These are phyloP conservation scores for Apodemia zela DNA, from an alignment of 2,888 invertebrate genomes.

Conservation along the genomic window DNA sequence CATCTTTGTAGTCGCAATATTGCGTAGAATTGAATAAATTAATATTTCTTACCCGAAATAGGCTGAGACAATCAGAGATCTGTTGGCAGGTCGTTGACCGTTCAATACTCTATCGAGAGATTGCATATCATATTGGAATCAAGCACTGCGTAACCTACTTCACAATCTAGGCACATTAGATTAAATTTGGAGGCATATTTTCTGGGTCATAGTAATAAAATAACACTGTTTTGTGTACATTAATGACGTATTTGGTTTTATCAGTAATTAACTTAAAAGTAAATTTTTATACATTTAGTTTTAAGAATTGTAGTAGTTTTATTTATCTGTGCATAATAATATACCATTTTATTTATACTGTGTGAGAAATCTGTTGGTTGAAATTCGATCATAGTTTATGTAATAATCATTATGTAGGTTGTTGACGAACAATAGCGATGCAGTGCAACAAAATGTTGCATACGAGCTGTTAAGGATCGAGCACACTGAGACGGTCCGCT, in stretches of 20 bases:
- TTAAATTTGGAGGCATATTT: conserved; percentile 34
- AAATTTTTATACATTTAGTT: neutral
- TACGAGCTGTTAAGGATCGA: no score
- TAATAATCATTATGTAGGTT: no score
- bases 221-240: neutral
- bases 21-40: conserved; percentile 5
- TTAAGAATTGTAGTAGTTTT: neutral
- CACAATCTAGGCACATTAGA: conserved; percentile 34
- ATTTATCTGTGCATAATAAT: neutral
- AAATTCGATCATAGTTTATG: no score
- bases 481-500: no score
- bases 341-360: no score
- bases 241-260: neutral
- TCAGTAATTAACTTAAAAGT: neutral
- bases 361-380: no score
- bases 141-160: conserved; percentile 43
- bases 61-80: conserved; percentile 27
- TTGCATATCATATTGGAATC: conserved; percentile 40
- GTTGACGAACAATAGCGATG: no score
- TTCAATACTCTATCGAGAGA: conserved; percentile 39
- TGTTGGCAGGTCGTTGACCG: conserved; percentile 39
- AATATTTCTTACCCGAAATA: conserved; percentile 8
- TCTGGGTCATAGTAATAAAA: conserved; percentile 12
- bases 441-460: no score
- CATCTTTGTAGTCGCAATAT: neutral